phyloP scores from a whole-genome alignment of 2,113 vertebrate species.

The Turdus rufiventris region DNA sequence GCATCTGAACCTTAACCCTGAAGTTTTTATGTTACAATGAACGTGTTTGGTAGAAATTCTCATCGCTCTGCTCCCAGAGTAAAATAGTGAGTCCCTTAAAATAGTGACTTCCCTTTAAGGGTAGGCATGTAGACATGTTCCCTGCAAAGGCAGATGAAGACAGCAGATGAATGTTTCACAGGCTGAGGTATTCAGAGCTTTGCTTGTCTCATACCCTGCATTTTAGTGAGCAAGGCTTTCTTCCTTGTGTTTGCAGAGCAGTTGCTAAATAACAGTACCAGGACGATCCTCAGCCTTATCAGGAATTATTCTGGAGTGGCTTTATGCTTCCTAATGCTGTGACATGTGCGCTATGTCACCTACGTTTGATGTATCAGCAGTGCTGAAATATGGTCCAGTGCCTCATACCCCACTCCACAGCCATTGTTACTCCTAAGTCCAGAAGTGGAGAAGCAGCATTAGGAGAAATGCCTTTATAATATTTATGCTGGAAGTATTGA shows the following conservation, averaged over 20 bases:
- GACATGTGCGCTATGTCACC: rapidly evolving
- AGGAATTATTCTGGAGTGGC: not conserved
- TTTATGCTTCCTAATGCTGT: not conserved
- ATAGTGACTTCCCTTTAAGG: conserved; percentile 49
- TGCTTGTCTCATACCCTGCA: not conserved
- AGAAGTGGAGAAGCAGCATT: not conserved
- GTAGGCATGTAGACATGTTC: not conserved
- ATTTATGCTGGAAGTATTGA: not conserved
- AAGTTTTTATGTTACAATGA: not conserved
- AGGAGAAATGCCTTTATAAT: not conserved
- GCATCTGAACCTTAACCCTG: not conserved
- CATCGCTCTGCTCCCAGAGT: not conserved
- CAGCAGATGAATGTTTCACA: not conserved
- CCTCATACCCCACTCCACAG: not conserved
- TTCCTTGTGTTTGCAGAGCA: not conserved
- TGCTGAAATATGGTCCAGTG: not conserved
- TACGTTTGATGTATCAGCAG: not conserved
- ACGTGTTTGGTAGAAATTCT: not conserved
- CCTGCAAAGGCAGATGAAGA: conserved; percentile 17
- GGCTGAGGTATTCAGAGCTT: not conserved
- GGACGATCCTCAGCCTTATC: not conserved
- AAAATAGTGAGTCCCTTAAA: not conserved
- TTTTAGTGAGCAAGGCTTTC: not conserved
- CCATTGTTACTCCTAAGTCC: not conserved
- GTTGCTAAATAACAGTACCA: not conserved